Conservation (phyloP, 2,113 vertebrate species). For the Platichthys stellatus region DNA sequence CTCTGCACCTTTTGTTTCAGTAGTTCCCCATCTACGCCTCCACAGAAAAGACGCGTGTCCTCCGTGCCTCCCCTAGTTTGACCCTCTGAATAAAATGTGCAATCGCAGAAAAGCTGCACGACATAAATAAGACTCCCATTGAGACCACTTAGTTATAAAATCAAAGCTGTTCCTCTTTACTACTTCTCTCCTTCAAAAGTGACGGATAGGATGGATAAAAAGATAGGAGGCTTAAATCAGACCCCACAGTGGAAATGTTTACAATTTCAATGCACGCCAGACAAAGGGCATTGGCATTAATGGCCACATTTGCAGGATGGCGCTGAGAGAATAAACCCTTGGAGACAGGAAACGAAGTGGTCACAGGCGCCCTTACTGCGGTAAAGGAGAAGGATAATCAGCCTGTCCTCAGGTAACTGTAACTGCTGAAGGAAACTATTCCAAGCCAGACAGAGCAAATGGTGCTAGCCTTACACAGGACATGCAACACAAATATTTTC, state of each 20-base stretch:
- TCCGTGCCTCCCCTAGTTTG: constrained; percentile 10
- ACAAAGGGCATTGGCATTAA: constrained; percentile 46
- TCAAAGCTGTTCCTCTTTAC: constrained; percentile 11
- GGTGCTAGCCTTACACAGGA: too few relatives aligned
- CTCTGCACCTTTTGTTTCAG: not conserved
- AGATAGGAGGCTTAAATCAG: constrained; percentile 40
- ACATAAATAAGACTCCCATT: constrained; percentile 9
- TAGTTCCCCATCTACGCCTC: not conserved
- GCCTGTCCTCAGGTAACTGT: constrained; percentile 35
- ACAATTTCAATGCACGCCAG: constrained; percentile 24
- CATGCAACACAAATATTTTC: too few relatives aligned
- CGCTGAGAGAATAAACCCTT: constrained; percentile 52
- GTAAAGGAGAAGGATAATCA: constrained; percentile 61
- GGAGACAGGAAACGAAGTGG: constrained; percentile 57
- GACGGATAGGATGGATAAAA: constrained; percentile 13
- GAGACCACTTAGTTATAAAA: constrained; percentile 26
- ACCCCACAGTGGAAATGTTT: constrained; percentile 30
- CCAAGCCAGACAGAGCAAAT: too few relatives aligned
- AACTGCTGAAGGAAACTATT: too few relatives aligned
- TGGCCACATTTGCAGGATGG: constrained; percentile 6
- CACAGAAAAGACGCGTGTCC: not conserved
- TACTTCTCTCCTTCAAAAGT: constrained; percentile 20
- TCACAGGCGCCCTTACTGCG: constrained; percentile 57
- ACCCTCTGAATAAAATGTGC: constrained; percentile 16
- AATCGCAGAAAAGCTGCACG: constrained; percentile 8